A percentile compares a stretch with the other conserved stretches of the same genome.
These are phyloP conservation scores for Poecilia wingei DNA, from an alignment of 2,797 vertebrate species.

Conservation along the genomic window DNA sequence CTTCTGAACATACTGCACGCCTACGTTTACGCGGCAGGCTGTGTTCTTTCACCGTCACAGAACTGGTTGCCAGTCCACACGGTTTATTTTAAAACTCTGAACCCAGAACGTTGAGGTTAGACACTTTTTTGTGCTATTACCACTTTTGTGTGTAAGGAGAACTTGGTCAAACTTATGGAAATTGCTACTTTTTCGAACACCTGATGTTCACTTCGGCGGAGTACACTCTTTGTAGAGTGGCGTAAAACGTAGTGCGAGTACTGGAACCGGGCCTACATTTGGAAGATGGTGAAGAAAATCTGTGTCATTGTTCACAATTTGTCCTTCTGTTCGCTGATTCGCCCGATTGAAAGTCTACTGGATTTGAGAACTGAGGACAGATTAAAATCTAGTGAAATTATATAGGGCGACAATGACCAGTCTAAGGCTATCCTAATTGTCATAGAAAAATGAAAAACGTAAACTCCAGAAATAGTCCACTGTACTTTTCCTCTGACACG, in stretches of 20 bases:
- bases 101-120: not conserved
- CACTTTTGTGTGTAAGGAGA: not conserved
- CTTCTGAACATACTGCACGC: not conserved
- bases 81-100: not conserved
- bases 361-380: not conserved
- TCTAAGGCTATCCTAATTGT: not conserved
- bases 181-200: not conserved
- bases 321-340: too few species aligned
- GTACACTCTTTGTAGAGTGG: too few species aligned
- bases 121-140: not conserved
- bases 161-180: not conserved
- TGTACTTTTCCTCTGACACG: not conserved
- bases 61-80: not conserved
- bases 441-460: not conserved
- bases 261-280: too few species aligned
- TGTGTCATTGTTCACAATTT: too few species aligned
- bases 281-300: too few species aligned
- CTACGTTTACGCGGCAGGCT: constrained; percentile 5
- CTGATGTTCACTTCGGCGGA: too few species aligned
- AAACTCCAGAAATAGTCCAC: not conserved
- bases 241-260: too few species aligned
- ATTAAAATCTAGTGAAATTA: too few species aligned
- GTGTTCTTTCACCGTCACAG: not conserved
- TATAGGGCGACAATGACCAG: too few species aligned
- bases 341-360: not conserved